phyloP scores from a whole-genome alignment of 2,797 vertebrate genomes.

The Gymnopithys bicolor region DNA sequence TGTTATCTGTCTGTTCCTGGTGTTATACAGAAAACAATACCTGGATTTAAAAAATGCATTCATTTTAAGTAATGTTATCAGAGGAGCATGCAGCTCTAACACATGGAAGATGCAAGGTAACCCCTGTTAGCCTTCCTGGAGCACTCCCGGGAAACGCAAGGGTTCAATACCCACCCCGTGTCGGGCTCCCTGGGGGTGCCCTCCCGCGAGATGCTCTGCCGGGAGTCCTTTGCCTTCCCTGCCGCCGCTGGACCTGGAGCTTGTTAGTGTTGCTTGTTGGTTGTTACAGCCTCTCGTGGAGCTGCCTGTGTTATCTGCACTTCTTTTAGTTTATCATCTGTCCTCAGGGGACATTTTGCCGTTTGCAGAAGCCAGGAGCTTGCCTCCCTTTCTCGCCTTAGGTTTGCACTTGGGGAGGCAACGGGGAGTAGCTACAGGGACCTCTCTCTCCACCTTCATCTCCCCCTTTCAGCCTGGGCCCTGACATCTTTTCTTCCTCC shows the following conservation, averaged over 20 bases:
- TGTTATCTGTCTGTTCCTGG: background rate
- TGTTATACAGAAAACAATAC: background rate
- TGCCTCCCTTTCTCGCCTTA: background rate
- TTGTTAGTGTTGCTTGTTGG: rapidly evolving
- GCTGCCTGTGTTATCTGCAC: background rate
- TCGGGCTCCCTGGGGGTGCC: background rate
- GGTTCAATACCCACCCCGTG: rapidly evolving
- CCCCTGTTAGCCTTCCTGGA: background rate
- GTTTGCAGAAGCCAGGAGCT: background rate
- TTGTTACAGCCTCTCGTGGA: background rate
- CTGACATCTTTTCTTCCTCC: slow-evolving; percentile 31
- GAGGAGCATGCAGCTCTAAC: background rate
- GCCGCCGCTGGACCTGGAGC: background rate
- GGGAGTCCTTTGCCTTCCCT: background rate
- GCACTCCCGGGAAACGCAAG: background rate
- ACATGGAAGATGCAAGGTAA: background rate
- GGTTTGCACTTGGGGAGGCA: background rate
- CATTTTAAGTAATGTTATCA: background rate
- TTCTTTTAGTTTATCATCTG: background rate
- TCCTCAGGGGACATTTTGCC: background rate
- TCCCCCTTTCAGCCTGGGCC: background rate
- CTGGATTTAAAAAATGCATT: background rate
- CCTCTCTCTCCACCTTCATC: background rate
- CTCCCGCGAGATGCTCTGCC: background rate
- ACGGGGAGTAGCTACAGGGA: background rate